These are phyloP conservation scores for Smittia sp. DNA, from an alignment of 2,888 invertebrate genomes.

Conservation along the genomic window DNA sequence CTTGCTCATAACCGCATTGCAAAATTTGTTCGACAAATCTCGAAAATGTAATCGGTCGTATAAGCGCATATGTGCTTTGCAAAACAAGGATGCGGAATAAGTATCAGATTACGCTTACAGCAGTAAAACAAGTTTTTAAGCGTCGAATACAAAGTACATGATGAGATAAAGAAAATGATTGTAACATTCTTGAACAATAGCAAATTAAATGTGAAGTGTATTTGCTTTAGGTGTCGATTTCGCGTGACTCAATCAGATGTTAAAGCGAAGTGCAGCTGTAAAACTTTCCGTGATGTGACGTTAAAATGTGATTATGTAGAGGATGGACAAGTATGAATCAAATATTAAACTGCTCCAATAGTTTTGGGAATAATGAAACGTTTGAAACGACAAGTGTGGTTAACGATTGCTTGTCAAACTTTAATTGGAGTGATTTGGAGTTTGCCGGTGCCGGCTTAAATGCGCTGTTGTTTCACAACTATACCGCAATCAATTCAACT, in stretches of 20 bases:
- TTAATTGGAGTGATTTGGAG: neutral
- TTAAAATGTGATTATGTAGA: neutral
- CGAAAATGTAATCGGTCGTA: too few species aligned
- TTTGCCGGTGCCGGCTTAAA: too few species aligned
- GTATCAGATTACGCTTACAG: neutral
- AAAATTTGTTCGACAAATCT: too few species aligned
- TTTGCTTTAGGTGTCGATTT: too few species aligned
- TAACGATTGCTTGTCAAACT: neutral
- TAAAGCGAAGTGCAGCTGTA: too few species aligned
- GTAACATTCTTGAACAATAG: too few species aligned
- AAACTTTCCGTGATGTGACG: neutral
- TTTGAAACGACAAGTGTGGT: neutral
- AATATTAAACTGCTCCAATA: constrained; percentile 29
- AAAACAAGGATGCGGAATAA: neutral
- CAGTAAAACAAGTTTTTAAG: neutral
- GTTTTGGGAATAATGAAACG: constrained; percentile 28
- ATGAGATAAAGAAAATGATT: neutral
- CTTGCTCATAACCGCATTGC: too few species aligned
- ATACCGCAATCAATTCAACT: neutral
- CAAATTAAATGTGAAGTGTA: too few species aligned
- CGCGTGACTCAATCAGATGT: too few species aligned
- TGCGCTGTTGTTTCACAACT: neutral
- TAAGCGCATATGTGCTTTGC: too few species aligned
- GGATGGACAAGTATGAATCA: constrained; percentile 39
- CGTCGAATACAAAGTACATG: neutral